phyloP scores from a whole-genome alignment of 2,888 invertebrate genomes.

The Fragum whitleyi region DNA sequence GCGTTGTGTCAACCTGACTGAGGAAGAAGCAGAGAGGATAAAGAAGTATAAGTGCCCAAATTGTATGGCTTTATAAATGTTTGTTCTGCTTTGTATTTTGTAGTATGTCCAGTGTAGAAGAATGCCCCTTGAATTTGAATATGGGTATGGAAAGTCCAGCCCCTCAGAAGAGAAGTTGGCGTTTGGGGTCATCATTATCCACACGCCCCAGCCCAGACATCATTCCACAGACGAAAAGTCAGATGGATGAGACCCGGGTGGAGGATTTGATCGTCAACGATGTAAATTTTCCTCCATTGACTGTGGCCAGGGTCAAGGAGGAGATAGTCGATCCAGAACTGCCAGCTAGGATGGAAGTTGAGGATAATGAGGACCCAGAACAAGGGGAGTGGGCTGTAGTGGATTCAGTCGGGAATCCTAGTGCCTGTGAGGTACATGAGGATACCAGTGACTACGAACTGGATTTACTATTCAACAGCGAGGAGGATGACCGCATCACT shows the following conservation, averaged over 20 bases:
- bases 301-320: no score
- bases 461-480: no score
- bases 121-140: no score
- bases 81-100: not conserved
- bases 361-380: no score
- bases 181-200: not conserved
- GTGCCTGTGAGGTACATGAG: not conserved
- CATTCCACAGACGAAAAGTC: not conserved
- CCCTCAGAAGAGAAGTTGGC: not conserved
- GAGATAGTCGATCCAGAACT: no score
- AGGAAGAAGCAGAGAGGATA: not conserved
- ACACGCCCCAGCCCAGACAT: not conserved
- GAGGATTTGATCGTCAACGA: no score
- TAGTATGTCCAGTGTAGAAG: not conserved
- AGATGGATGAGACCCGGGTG: not conserved
- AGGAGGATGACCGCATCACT: not conserved
- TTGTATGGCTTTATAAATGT: not conserved
- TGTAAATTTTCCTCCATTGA: no score
- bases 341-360: no score
- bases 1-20: not conserved
- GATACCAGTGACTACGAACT: no score
- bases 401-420: not conserved
- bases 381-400: not conserved
- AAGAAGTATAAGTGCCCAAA: not conserved
- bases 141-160: no score